Conservation (phyloP, 2,113 vertebrate species). For the pig (Sus scrofa) region T2T-Sscrofa CM000828.6:71252501-71253000, state of each 20-base stretch:
- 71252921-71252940: too few relatives aligned
- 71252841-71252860: background rate
- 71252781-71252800: background rate
- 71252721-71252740: background rate
- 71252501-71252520: fast-evolving
- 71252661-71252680: background rate
- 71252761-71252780: background rate
- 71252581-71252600: background rate
- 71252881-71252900: background rate
- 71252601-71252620: too few relatives aligned
- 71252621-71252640: background rate
- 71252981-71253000: too few relatives aligned
- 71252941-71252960: too few relatives aligned
- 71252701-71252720: background rate
- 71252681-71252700: background rate
- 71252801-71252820: background rate
- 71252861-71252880: too few relatives aligned
- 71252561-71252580: fast-evolving
- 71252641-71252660: background rate
- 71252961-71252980: too few relatives aligned
- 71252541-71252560: background rate
- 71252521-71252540: background rate
- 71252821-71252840: background rate
- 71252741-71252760: background rate
- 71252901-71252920: too few relatives aligned